A percentile compares a stretch with the other conserved stretches of the same genome.
Conservation (phyloP, 2,888 invertebrate genomes). For the Himalopsyche anomala region DNA sequence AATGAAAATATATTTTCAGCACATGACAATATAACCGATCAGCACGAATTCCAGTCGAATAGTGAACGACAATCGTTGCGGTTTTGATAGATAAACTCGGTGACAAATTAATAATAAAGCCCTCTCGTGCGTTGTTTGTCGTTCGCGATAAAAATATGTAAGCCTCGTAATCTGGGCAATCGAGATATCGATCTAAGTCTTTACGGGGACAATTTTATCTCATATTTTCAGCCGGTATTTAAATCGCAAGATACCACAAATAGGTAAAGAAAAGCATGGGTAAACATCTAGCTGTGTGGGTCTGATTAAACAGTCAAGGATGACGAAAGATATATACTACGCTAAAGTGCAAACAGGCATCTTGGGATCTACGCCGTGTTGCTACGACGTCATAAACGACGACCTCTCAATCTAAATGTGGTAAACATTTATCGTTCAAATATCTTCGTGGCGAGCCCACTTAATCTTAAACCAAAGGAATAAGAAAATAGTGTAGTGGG, state of each 20-base stretch:
- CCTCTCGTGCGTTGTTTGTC: background rate
- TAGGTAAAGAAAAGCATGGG: background rate
- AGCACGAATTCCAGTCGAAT: background rate
- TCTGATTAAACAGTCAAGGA: background rate
- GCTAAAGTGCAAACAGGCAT: background rate
- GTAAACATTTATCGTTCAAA: background rate
- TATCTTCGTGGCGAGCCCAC: background rate
- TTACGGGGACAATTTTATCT: background rate
- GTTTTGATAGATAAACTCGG: slow-evolving; percentile 27
- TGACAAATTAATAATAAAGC: slow-evolving; percentile 38
- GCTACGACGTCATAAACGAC: background rate
- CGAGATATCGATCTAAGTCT: slow-evolving; percentile 39
- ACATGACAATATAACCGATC: background rate
- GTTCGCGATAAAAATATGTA: background rate
- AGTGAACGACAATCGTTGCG: slow-evolving; percentile 13
- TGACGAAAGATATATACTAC: background rate
- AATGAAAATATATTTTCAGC: background rate
- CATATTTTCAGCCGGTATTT: background rate
- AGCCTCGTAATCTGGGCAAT: slow-evolving; percentile 27
- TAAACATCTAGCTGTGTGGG: background rate
- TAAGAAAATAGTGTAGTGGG: no score
- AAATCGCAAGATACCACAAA: background rate
- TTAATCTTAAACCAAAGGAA: no score
- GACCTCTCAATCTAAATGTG: background rate
- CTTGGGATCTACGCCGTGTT: slow-evolving; percentile 1